Conservation (phyloP, 2,797 vertebrate genomes). For the Epinephelus awoara region DNA sequence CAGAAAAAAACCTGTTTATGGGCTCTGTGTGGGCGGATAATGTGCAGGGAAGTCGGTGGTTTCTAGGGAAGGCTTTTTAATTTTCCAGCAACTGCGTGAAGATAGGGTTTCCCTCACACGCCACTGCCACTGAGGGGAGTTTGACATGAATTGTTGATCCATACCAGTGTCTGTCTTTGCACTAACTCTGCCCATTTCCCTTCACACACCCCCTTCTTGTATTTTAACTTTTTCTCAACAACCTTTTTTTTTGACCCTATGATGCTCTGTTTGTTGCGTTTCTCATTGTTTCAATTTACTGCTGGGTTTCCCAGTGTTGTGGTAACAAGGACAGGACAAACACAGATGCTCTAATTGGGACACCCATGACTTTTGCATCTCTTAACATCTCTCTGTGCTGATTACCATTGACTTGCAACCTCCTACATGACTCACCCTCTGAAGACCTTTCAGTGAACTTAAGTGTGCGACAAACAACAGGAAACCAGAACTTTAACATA, state of each 20-base stretch:
- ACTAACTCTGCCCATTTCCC: not conserved
- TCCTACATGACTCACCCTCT: slow-evolving; percentile 17
- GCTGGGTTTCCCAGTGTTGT: slow-evolving; percentile 3
- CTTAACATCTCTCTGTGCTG: slow-evolving; percentile 31
- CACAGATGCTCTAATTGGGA: slow-evolving; percentile 44
- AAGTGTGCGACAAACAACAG: slow-evolving; percentile 26
- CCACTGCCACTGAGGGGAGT: slow-evolving; percentile 19
- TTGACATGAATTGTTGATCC: slow-evolving; percentile 25
- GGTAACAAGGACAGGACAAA: slow-evolving; percentile 4
- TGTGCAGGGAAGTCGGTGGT: slow-evolving; percentile 25
- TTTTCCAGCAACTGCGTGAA: slow-evolving; percentile 43
- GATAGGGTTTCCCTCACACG: slow-evolving; percentile 34
- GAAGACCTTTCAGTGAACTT: slow-evolving; percentile 27
- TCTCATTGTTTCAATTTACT: not conserved
- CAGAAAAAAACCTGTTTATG: slow-evolving; percentile 41
- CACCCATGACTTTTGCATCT: slow-evolving; percentile 10
- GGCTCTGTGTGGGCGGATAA: slow-evolving; percentile 52
- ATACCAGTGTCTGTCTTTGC: slow-evolving; percentile 15
- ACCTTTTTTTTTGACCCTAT: not conserved
- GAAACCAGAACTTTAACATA: slow-evolving; percentile 20
- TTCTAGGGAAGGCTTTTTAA: slow-evolving; percentile 32
- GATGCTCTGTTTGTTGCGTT: not conserved
- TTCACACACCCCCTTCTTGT: not conserved
- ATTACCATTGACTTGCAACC: slow-evolving; percentile 34
- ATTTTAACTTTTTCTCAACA: slow-evolving; percentile 3